A percentile compares a stretch with the other conserved stretches of the same genome.
Conservation (phyloP, 1,140 invertebrate species). For the Bombus sibiricus region DNA sequence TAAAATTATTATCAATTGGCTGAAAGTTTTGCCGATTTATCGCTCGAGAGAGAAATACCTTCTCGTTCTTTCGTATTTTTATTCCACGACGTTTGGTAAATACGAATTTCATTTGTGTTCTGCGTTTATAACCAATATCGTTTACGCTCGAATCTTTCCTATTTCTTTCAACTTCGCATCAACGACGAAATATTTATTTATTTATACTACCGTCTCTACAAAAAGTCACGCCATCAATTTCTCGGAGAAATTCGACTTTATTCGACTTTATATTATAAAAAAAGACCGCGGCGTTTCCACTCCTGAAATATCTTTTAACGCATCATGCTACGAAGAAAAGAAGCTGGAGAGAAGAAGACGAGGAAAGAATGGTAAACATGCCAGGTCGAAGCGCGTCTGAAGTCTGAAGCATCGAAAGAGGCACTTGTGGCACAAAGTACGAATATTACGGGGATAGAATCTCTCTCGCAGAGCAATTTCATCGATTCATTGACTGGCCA, state of each 20-base stretch:
- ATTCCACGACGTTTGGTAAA: too few relatives aligned
- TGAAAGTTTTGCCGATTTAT: background rate
- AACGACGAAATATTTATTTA: too few relatives aligned
- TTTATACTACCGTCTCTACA: too few relatives aligned
- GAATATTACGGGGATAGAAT: slow-evolving; percentile 31
- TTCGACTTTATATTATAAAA: too few relatives aligned
- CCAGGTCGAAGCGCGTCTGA: background rate
- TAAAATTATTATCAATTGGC: too few relatives aligned
- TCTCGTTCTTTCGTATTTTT: too few relatives aligned
- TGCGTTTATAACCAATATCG: too few relatives aligned
- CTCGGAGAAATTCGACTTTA: background rate
- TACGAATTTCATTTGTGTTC: too few relatives aligned
- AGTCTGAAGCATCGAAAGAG: background rate
- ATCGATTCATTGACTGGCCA: slow-evolving; percentile 31
- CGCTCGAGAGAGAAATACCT: too few relatives aligned
- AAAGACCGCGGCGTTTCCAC: background rate
- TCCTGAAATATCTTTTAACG: background rate
- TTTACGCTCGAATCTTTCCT: too few relatives aligned
- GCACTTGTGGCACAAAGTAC: background rate
- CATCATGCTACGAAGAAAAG: background rate
- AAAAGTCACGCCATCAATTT: background rate
- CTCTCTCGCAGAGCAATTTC: slow-evolving; percentile 45
- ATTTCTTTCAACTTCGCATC: too few relatives aligned
- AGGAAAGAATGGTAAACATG: too few relatives aligned
- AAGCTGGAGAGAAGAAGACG: background rate